Percentiles rank a stretch among this genome's conserved stretches.
These are phyloP conservation scores for Caerostris darwini DNA, from an alignment of 1,140 invertebrate species.

Conservation along the genomic window DNA sequence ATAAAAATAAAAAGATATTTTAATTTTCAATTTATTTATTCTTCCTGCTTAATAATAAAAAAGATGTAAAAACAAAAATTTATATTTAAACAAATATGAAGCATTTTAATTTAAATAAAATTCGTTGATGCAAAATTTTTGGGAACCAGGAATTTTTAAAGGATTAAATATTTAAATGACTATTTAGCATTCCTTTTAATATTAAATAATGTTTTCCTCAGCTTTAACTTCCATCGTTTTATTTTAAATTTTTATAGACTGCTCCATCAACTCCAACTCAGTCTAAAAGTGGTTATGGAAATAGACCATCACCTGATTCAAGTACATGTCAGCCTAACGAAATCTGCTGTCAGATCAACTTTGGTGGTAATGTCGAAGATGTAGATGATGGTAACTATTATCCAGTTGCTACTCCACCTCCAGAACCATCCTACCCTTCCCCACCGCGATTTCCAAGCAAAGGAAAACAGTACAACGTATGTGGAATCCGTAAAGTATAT, in stretches of 20 bases:
- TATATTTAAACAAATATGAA: no score
- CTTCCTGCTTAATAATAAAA: no score
- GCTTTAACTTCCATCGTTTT: not conserved
- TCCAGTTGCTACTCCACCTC: slow-evolving; percentile 34
- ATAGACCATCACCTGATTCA: not conserved
- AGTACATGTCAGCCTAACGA: slow-evolving; percentile 33
- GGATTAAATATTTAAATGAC: no score
- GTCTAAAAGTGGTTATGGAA: not conserved
- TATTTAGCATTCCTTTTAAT: no score
- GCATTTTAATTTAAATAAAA: no score
- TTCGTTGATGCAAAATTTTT: no score
- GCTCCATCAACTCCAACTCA: not conserved
- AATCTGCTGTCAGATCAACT: slow-evolving; percentile 47
- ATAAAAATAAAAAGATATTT: no score
- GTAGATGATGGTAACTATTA: slow-evolving; percentile 11
- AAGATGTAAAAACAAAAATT: no score
- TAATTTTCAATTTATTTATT: no score
- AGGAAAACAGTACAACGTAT: not conserved
- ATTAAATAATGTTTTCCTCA: not conserved
- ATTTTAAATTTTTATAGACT: slow-evolving; percentile 6
- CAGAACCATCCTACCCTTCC: not conserved
- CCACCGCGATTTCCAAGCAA: slow-evolving; percentile 1
- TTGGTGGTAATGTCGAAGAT: not conserved
- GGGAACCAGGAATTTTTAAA: no score
- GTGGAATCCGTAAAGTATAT: slow-evolving; percentile 8